Percentiles rank a stretch among this genome's conserved stretches.
Evolutionary conservation across 2,797 vertebrate species (phyloP).

Genomic region (Channallabes apus): DNA sequence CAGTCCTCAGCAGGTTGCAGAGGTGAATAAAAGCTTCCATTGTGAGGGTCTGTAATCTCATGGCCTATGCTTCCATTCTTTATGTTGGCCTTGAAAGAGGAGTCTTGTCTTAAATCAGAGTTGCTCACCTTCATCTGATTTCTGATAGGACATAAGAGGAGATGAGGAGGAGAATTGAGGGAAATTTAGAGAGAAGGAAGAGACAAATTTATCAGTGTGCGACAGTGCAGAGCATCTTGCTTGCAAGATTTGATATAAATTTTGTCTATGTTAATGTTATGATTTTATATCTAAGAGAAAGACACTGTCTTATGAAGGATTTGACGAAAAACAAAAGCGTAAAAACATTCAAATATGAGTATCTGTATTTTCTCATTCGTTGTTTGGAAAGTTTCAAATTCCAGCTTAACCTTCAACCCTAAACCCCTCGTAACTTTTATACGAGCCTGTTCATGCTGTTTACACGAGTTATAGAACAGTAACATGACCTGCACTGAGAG

Average conservation of each 20-base stretch:
- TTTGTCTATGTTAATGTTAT: background rate
- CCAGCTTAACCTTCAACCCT: conserved; percentile 4
- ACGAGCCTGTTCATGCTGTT: background rate
- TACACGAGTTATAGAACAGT: background rate
- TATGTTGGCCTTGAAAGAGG: conserved; percentile 61
- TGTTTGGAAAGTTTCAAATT: conserved; percentile 1
- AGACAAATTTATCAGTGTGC: conserved; percentile 40
- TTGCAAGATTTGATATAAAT: too few relatives aligned
- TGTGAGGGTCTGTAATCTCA: conserved; percentile 66
- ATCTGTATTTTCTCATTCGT: background rate
- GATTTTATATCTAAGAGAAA: background rate
- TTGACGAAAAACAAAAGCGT: background rate
- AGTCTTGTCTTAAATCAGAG: conserved; percentile 64
- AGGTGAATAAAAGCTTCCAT: conserved; percentile 63
- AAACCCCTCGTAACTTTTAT: background rate
- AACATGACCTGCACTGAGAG: background rate
- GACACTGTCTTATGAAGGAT: too few relatives aligned
- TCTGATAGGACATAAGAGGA: conserved; percentile 51
- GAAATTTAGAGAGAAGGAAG: conserved; percentile 24
- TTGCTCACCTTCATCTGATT: conserved; percentile 54
- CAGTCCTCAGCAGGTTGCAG: conserved; percentile 55
- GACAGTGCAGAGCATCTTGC: conserved; percentile 29
- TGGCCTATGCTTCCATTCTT: conserved; percentile 52
- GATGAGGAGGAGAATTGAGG: conserved; percentile 51
- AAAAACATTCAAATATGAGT: background rate